Evolutionary conservation across 2,113 vertebrate genomes (phyloP), one percentile per base, ranked within the genome.

Genomic region (Rhinichthys klamathensis): DNA sequence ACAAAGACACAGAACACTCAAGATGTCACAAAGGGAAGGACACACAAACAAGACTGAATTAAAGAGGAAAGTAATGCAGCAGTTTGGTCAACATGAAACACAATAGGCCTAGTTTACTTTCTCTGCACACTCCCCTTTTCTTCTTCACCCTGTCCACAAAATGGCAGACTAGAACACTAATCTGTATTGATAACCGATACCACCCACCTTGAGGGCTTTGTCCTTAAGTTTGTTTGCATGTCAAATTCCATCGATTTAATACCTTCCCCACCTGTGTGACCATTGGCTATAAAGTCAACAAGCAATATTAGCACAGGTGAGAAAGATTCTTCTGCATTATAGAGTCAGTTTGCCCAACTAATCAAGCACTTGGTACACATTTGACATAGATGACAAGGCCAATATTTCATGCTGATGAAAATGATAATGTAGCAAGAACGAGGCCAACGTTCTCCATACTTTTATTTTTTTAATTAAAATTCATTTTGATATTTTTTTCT

Each of bases 161-260:
- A 75, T 41, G 49, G 83, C 75, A 90, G 80, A 91, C 88, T 89
- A 88, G 83, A 88, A 82, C 4, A 9, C 13, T 77, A 73, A 83
- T 87, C 83, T 51, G 51, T 85, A 76, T 84, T 87, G 84, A 91
- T 88, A 90, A 70, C 87, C 51, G 61, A 74, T 83, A 80, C 90
- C 92, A 91, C 89, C 90, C 87, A 93, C 90, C 89, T 73, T 79
- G 86, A 92, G 86, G 23, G 73, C 77, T 87, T 78, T 51, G 78
- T 77, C 75, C 56, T 38, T 76, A 21, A 21, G 51, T 83, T 85
- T 83, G 87, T 83, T 67, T 79, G 78, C 41, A 23, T n/a, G 56
- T 38, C 41, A 76, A 76, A 82, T 32, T 35, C 56, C 27, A 6
- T 41, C 3, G 12, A 54, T 69, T 51, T 54, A n/a, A 41, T 32